Evolutionary conservation across 2,797 vertebrate genomes (phyloP), one percentile per base, ranked within the genome.

Genomic region (Microctenopoma lineatum): DNA sequence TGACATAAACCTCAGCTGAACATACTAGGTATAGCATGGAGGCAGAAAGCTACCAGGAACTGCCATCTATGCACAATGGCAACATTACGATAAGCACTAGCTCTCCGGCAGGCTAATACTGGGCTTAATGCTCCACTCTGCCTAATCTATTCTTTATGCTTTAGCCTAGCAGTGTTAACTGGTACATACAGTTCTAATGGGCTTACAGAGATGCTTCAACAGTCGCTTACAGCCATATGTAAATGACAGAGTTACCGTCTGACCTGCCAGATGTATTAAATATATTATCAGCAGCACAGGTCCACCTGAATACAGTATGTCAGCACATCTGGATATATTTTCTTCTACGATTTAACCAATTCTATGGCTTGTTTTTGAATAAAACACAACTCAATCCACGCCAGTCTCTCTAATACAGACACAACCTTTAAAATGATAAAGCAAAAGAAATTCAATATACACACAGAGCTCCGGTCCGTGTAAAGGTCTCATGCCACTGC

Each of bases 141-240:
- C 61, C 74, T 87, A 83, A 87, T 86, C 87, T 86, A 81, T 87
- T 91, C 80, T 85, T 80, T 53, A 79, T 25, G 72, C 63, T 89
- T 87, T 65, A 81, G 79, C 59, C 79, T 61, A 55, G 59, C 57
- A 71, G 50, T 52, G 61, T 73, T 85, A 84, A 63, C 63, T 63
- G 77, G 64, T 69, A 25, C 74, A 58, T 18, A n/a, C 7, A 45
- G 18, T 45, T 71, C 48, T 79, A 86, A 90, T 54, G 66, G 73
- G 83, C 68, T 86, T 83, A 82, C 50, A 47, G 26, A 59, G 60
- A 68, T 56, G 60, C 58, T 77, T 70, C 63, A 47, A 45, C 44
- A 7, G n/a, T 8, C 48, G 80, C 70, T 56, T 27, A 64, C 54
- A 42, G 63, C 44, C 45, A 56, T 61, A 66, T 14, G 52, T 57